phyloP scores from a whole-genome alignment of 1,140 invertebrate genomes.

The Callitettix versicolor region DNA sequence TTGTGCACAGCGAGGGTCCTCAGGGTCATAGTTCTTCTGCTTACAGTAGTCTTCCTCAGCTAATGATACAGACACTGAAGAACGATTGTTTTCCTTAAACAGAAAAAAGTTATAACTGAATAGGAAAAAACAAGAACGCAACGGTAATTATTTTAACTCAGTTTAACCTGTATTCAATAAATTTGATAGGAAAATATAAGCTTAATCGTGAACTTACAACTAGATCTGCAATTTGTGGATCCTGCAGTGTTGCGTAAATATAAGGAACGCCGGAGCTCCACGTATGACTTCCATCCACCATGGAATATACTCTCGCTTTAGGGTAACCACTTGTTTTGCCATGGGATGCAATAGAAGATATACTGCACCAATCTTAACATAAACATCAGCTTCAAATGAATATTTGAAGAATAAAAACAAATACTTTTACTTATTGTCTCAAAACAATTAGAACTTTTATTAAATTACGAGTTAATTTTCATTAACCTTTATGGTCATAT shows the following conservation, averaged over 20 bases:
- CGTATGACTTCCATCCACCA: conserved; percentile 53
- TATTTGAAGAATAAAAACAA: no score
- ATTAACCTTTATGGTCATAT: no score
- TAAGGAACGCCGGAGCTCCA: conserved; percentile 66
- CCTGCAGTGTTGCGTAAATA: conserved; percentile 63
- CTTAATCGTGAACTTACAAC: conserved; percentile 36
- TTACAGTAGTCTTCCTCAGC: conserved; percentile 57
- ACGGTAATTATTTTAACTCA: background rate
- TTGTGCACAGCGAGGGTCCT: conserved; percentile 69
- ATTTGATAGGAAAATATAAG: background rate
- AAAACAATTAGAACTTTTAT: no score
- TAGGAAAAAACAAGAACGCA: background rate
- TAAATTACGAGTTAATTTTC: no score
- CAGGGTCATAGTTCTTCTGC: conserved; percentile 52
- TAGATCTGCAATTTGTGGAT: conserved; percentile 61
- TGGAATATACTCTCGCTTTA: conserved; percentile 60
- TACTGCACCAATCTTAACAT: conserved; percentile 53
- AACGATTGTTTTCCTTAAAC: conserved; percentile 9
- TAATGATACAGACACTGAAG: conserved; percentile 28
- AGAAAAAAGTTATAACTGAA: background rate
- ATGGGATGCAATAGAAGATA: conserved; percentile 59
- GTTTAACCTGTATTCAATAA: no score
- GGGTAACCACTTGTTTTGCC: conserved; percentile 51
- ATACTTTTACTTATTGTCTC: no score
- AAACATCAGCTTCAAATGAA: no score